Evolutionary conservation across 2,113 vertebrate species (phyloP).

Genomic region (Rhea americana): DNA sequence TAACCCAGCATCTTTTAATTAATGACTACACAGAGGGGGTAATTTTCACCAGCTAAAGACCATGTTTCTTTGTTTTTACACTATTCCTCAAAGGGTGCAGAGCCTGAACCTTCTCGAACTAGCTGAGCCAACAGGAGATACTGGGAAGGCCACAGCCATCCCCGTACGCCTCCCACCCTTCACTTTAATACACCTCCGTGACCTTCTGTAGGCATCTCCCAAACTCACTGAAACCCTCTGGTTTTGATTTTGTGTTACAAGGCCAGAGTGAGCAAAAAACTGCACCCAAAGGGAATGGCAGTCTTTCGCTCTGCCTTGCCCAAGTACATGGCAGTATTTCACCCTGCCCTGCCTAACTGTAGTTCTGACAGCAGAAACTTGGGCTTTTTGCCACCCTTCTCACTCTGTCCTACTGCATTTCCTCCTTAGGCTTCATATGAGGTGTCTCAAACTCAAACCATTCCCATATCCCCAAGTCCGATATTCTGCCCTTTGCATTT

Average conservation of each 20-base stretch:
- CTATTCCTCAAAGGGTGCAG: background rate
- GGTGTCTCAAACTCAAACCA: background rate
- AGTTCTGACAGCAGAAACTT: background rate
- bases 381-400: background rate
- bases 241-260: background rate
- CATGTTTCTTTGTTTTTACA: background rate
- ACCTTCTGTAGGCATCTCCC: background rate
- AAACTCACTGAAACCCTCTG: background rate
- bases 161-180: background rate
- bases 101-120: background rate
- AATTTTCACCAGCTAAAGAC: background rate
- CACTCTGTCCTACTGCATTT: background rate
- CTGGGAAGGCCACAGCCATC: background rate
- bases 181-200: background rate
- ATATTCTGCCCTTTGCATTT: background rate
- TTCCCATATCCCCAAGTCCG: background rate
- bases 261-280: background rate
- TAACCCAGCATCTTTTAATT: background rate
- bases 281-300: background rate
- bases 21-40: background rate
- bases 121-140: background rate
- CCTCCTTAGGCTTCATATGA: accelerated
- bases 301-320: too few relatives aligned
- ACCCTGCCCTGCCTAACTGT: background rate
- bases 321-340: background rate